Base-by-base conservation (phyloP, 2,888 invertebrate genomes). In the Harmothoe impar region DNA sequence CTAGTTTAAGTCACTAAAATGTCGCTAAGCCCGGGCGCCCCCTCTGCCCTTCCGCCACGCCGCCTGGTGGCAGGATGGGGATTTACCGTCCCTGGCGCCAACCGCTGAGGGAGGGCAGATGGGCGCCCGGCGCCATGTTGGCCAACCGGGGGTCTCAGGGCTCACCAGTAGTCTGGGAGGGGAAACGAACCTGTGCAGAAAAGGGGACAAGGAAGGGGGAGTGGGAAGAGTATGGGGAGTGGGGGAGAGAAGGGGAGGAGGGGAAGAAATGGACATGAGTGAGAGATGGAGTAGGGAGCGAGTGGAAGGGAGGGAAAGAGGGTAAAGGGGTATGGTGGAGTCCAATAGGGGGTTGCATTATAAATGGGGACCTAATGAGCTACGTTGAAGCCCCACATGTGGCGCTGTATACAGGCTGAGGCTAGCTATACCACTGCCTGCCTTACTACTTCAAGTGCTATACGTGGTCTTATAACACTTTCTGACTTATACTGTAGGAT, bases 1-100 rank as follows among this genome's bases (percentile, higher is more conserved):
- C 72, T 72, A 72, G 72, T 72, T 72, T 72, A 72, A 72, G 72
- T 72, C 72, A 72, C 72, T 72, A 72, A 72, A 72, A 72, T 72
- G 72, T 72, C 72, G 25, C 72, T 72, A 72, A 72, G 25, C 72
- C 72, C 3, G 20, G 62, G 62, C 62, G 20, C 62, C 62, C 72
- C 29, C 15, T 15, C 72, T 29, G 29, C 72, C 72, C 72, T 72
- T 25, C 31, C 72, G 72, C 72, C 25, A 25, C 25, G 29, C 72
- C 23, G 62, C 62, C 62, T 5, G 5, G 10, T 43, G 43, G 43
- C 62, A 20, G 29, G 72, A 72, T 72, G 29, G 25, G 72, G 29
- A 72, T 72, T 72, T 72, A 72, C 25, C 31, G 72, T 62, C 72
- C n/a, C 72, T 15, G 72, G 29, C 62, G 23, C 62, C n/a, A 62